Base-by-base conservation (phyloP, 2,797 vertebrate genomes). In the Oreonectes daqikongensis region DNA sequence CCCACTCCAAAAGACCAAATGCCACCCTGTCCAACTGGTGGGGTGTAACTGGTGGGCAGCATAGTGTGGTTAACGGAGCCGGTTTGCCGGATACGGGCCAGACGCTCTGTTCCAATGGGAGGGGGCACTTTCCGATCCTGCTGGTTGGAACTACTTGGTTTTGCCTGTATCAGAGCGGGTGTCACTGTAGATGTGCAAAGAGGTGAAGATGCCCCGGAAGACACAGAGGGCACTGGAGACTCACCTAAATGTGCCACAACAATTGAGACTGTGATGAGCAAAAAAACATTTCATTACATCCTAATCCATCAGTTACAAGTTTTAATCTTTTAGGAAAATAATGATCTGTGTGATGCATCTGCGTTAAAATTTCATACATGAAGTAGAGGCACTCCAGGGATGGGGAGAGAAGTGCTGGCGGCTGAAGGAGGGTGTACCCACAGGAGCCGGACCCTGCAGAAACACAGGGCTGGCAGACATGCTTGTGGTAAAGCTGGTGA, bases 391-490 rank as follows among this genome's bases (percentile, higher is more conserved):
- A 86, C 95, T 98, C 97, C 97, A 99, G 86, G 97, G 97, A 87
- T 98, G 97, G 85, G 97, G 97, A 84, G 97, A 99, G 94, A 99
- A 99, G 95, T 99, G 97, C 92, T 99, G 97, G 92, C 97, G 95
- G 92, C 94, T 99, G 93, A 99, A 98, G 76, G 95, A 98, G 80
- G 96, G 96, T 61, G 96, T 93, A 84, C 96, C 95, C 82, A 97
- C 95, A 69, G 91, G 86, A 80, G 94, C 91, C 81, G 95, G 95
- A 85, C 95, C 95, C 83, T 96, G 95, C 84, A 99, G 92, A 90
- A 95, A 98, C 91, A 98, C 96, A 68, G 95, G 95, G 85, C 94
- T 95, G 88, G 94, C 96, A 89, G 96, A 94, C 89, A 98, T 97
- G 90, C 95, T 93, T 85, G 95, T 93, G 89, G 96, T 94, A 91